Percentiles rank a stretch among this genome's conserved stretches.
phyloP scores from a whole-genome alignment of 2,113 vertebrate genomes.

The Daboia siamensis region DNA sequence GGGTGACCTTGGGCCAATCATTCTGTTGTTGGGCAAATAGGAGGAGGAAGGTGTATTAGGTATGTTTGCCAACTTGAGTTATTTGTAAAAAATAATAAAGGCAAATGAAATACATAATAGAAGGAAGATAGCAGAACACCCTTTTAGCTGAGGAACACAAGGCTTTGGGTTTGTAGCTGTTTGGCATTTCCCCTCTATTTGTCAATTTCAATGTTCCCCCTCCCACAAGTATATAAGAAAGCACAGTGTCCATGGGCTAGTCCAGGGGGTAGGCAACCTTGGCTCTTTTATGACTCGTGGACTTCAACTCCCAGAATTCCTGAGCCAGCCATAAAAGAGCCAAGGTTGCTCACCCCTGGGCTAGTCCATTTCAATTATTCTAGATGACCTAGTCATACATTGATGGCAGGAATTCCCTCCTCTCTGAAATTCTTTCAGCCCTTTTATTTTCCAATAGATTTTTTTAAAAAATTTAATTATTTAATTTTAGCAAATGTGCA shows the following conservation, averaged over 20 bases:
- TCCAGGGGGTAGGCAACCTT: too few relatives aligned
- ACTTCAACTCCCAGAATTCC: too few relatives aligned
- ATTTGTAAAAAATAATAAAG: neutral
- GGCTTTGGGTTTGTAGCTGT: neutral
- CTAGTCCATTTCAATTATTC: neutral
- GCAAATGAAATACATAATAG: neutral
- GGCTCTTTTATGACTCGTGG: too few relatives aligned
- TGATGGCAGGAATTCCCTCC: neutral
- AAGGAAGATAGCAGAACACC: neutral
- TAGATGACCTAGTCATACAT: neutral
- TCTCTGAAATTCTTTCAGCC: neutral
- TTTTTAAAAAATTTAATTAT: neutral
- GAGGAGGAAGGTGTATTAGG: neutral
- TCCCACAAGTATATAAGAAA: neutral
- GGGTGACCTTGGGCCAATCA: neutral
- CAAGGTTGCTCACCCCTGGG: neutral
- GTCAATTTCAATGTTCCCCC: neutral
- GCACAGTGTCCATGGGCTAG: neutral
- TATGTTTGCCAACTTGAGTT: neutral
- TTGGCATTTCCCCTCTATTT: neutral
- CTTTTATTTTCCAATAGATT: neutral
- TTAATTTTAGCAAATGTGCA: neutral
- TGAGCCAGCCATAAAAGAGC: too few relatives aligned
- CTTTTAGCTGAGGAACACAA: neutral
- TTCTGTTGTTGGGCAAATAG: neutral